Conservation (phyloP, 2,888 invertebrate species). For the Sturmia bella region DNA sequence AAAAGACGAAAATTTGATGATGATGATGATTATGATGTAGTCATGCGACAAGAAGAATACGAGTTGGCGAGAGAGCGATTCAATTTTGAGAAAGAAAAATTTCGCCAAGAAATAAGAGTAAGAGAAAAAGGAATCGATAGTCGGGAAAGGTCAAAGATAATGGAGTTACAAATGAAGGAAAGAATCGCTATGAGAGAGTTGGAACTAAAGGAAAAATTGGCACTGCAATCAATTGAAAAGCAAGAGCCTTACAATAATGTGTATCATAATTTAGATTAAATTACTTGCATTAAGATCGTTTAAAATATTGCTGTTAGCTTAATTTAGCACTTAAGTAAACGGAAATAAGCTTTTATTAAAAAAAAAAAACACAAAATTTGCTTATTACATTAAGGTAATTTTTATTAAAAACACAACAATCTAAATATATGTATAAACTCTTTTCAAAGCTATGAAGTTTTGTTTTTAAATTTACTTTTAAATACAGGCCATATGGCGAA, state of each 20-base stretch:
- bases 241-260: slow-evolving; percentile 21
- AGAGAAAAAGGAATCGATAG: slow-evolving; percentile 47
- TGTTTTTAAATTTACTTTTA: no score
- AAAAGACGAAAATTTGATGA: slow-evolving; percentile 28
- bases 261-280: slow-evolving; percentile 19
- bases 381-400: no score
- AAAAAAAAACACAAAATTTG: no score
- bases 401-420: no score
- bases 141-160: slow-evolving; percentile 40
- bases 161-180: slow-evolving; percentile 56
- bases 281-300: neutral
- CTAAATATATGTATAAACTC: no score
- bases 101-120: slow-evolving; percentile 40
- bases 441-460: no score
- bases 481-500: no score
- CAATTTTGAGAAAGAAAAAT: slow-evolving; percentile 43
- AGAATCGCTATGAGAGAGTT: slow-evolving; percentile 54
- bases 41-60: slow-evolving; percentile 19
- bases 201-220: slow-evolving; percentile 45
- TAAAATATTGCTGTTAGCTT: no score
- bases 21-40: slow-evolving; percentile 21
- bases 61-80: slow-evolving; percentile 16
- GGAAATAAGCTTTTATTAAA: no score
- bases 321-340: no score
- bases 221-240: slow-evolving; percentile 26